phyloP scores from a whole-genome alignment of 2,888 invertebrate genomes.

The Willowsia nigromaculata region DNA sequence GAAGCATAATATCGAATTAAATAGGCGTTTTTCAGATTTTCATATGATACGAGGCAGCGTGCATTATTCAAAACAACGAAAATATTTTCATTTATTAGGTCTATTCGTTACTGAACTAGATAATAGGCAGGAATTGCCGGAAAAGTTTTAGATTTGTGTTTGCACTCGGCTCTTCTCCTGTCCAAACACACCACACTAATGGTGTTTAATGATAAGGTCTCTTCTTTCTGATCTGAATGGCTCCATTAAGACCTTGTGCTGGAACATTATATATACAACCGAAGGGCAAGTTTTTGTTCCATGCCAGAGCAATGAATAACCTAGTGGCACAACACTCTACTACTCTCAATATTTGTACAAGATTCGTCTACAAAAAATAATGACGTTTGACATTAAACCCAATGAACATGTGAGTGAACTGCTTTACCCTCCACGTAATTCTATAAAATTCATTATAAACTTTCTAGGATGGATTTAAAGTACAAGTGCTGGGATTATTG shows the following conservation, averaged over 20 bases:
- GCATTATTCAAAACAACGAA: neutral
- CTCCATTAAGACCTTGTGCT: neutral
- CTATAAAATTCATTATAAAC: no score
- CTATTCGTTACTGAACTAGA: neutral
- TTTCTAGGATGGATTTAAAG: no score
- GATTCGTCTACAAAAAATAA: neutral
- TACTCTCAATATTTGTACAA: neutral
- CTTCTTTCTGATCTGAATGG: neutral
- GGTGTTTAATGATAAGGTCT: no score
- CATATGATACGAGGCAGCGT: no score
- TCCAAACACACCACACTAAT: neutral
- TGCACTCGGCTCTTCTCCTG: neutral
- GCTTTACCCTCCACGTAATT: neutral
- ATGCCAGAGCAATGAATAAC: neutral
- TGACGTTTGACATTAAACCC: neutral
- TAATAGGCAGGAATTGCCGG: neutral
- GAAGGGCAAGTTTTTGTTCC: neutral
- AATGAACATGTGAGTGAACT: neutral
- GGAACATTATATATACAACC: neutral
- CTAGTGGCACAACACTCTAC: neutral
- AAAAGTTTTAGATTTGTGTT: slow-evolving; percentile 1
- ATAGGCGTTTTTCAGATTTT: no score
- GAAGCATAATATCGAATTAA: no score
- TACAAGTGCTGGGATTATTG: no score
- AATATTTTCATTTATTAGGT: neutral